Evolutionary conservation across 2,888 invertebrate genomes (phyloP).

Genomic region (Aleiodes leptofemur): DNA sequence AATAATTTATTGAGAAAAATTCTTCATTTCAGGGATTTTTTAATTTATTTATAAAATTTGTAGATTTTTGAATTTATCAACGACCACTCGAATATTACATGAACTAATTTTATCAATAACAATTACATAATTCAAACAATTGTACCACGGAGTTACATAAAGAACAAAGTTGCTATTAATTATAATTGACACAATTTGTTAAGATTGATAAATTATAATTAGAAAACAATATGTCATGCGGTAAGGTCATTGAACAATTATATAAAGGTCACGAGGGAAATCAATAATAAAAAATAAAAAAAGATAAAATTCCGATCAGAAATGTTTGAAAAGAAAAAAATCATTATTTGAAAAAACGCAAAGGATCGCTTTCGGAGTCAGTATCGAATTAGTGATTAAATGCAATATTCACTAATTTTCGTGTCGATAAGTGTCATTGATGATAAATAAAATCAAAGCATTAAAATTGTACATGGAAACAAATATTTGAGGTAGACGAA

Average conservation of each 20-base stretch:
- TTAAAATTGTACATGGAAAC: neutral
- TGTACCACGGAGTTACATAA: neutral
- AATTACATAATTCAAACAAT: neutral
- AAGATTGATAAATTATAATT: constrained; percentile 29
- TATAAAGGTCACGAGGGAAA: constrained; percentile 24
- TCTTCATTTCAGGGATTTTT: too few species aligned
- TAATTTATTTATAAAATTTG: neutral
- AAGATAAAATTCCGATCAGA: neutral
- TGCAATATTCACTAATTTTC: constrained; percentile 38
- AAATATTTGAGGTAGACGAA: constrained; percentile 12
- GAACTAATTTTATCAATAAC: neutral
- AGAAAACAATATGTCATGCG: constrained; percentile 36
- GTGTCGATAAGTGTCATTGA: constrained; percentile 27
- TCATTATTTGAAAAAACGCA: constrained; percentile 3
- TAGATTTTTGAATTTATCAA: constrained; percentile 27
- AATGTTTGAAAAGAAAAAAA: constrained; percentile 30
- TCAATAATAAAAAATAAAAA: constrained; percentile 12
- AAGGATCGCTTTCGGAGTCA: constrained; percentile 54
- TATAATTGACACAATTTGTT: constrained; percentile 25
- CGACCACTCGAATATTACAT: constrained; percentile 27
- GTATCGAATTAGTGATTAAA: constrained; percentile 51
- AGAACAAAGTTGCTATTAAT: constrained; percentile 17
- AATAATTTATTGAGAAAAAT: too few species aligned
- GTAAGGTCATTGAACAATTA: constrained; percentile 39
- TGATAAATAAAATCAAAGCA: neutral